Base-by-base conservation (phyloP, 2,113 vertebrate species). In the Zootoca vivipara region DNA sequence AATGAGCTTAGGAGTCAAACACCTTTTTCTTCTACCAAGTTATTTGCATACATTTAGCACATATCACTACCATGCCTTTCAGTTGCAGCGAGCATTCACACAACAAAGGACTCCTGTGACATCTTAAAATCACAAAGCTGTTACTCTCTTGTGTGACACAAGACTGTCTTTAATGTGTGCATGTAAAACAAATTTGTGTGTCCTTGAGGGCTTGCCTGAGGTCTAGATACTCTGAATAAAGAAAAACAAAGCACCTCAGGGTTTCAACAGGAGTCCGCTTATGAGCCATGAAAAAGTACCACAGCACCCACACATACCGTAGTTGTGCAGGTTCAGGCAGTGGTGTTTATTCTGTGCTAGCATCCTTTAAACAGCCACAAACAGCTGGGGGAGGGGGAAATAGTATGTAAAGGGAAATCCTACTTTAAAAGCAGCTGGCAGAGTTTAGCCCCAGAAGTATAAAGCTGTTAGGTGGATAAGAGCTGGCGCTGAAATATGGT, bases 391-490 rank as follows among this genome's bases (percentile, higher is more conserved):
- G 30, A 0, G 35, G 13, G 28, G 24, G 5, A 12, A n/a, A 46
- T 22, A 9, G 22, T 52, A 52, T 10, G 46, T 24, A 9, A 9
- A 81, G 52, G n/a, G n/a, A 72, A 56, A 28, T 13, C 12, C 30
- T 35, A 16, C 24, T 7, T 73, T 20, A 77, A 62, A 78, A 78
- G 67, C 67, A 67, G 30, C 69, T 3, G 13, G 46, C 40, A 9
- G 5, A 62, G 35, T 80, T 42, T 5, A 38, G 16, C 24, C 58
- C 46, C 75, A 26, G 75, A 67, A 87, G 58, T 38, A 30, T 69
- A 80, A 81, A 52, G 69, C 86, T 88, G 81, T 80, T 89, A 80
- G 77, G 77, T n/a, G 18, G 12, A 75, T 56, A 67, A 81, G 62
- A 81, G 77, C 82, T 13, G 3, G 12, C 24, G 33, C 85, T 85